Base-by-base conservation (phyloP, 2,888 invertebrate genomes). In the Tridacna gigas region DNA sequence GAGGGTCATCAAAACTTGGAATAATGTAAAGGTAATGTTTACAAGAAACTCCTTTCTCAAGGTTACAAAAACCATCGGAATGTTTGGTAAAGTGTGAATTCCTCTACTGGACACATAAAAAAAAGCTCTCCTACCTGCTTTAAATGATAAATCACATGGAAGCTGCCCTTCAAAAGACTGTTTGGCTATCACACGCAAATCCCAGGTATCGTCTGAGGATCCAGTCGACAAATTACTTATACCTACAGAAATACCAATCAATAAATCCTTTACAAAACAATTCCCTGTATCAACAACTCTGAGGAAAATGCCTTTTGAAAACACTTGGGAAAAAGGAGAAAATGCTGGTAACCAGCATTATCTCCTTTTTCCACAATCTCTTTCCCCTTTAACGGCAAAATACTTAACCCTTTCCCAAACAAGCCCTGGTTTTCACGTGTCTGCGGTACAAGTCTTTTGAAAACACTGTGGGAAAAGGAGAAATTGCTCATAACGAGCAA, bases 101-200 rank as follows among this genome's bases (percentile, higher is more conserved):
- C 5, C 7, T 1, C 26, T 25, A 18, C 7, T 13, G 22, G 9
- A 63, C 2, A 25, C 13, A 63, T 13, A 63, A 3, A 20, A 63
- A 9, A n/a, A n/a, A 63, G 2, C 13, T 77, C 3, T 47, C 86
- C 28, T 67, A 93, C 94, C 93, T 85, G 85, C 60, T 77, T 88
- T 86, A 60, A 94, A 93, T 1, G 91, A 88, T 22, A 94, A 82
- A 81, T 94, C 94, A 90, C 92, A 93, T n/a, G 90, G 88, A 71
- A 92, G 80, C 75, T 92, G 87, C 37, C 84, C 93, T 26, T 88
- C 78, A 74, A 86, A 94, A 25, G 86, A 60, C 86, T 87, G 89
- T 13, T 89, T 74, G 0, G 93, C 93, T 45, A 83, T 87, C 13
- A 80, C 91, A 28, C 74, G 71, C 18, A 88, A 66, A 18, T 80